A percentile compares a stretch with the other conserved stretches of the same genome.
phyloP scores from a whole-genome alignment of 2,888 invertebrate species.

The Phalangium opilio region DNA sequence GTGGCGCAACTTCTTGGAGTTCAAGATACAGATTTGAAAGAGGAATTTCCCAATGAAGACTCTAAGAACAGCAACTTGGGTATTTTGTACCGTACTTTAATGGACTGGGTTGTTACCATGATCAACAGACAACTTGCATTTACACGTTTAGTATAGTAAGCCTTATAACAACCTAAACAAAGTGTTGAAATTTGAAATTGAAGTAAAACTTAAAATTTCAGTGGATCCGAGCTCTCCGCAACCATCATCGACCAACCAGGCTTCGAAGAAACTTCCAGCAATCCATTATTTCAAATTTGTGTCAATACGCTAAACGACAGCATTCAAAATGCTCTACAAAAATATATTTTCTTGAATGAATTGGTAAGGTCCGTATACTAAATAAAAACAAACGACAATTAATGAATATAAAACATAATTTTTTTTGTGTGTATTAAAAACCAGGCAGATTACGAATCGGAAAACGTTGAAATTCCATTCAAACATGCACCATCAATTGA shows the following conservation, averaged over 20 bases:
- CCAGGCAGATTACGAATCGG: neutral
- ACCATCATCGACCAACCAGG: slow-evolving; percentile 15
- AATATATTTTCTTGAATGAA: slow-evolving; percentile 13
- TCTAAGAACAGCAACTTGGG: no score
- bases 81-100: slow-evolving; percentile 54
- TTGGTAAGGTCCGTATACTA: slow-evolving; percentile 5
- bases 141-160: slow-evolving; percentile 52
- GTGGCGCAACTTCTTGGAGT: neutral
- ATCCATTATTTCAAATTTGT: slow-evolving; percentile 9
- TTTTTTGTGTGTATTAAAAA: neutral
- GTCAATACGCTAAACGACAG: slow-evolving; percentile 12
- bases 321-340: slow-evolving; percentile 14
- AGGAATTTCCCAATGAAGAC: neutral
- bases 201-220: slow-evolving; percentile 44
- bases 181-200: slow-evolving; percentile 41
- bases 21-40: neutral
- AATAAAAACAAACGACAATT: neutral
- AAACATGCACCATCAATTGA: slow-evolving; percentile 8
- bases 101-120: slow-evolving; percentile 74
- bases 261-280: slow-evolving; percentile 9
- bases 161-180: slow-evolving; percentile 1
- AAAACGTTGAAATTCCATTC: slow-evolving; percentile 10
- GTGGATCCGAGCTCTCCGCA: slow-evolving; percentile 11
- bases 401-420: neutral
- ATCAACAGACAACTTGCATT: slow-evolving; percentile 70